Evolutionary conservation across 2,113 vertebrate genomes (phyloP).

Genomic region (Irena cyanogastra): DNA sequence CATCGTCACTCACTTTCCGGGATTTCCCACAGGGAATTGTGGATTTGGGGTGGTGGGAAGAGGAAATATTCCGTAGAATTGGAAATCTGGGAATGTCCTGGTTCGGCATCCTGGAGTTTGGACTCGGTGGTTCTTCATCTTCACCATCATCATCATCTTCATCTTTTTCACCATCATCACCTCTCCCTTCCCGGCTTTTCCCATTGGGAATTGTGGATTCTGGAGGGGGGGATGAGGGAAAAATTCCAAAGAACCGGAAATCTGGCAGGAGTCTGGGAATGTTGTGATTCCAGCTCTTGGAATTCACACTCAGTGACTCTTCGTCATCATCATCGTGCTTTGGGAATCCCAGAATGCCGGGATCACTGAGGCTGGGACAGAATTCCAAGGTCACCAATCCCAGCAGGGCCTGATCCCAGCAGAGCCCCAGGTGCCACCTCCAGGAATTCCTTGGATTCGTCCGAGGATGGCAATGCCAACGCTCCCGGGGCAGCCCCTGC

Average conservation of each 20-base stretch:
- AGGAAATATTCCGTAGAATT: neutral
- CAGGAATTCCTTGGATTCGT: neutral
- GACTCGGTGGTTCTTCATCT: neutral
- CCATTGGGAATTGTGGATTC: neutral
- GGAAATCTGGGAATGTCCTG: neutral
- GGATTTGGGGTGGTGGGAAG: neutral
- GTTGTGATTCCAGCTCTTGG: neutral
- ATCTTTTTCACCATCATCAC: neutral
- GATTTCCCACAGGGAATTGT: neutral
- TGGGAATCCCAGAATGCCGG: neutral
- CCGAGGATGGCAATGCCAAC: neutral
- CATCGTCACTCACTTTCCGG: neutral
- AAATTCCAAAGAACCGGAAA: no score
- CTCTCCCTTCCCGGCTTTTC: neutral
- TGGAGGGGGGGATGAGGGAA: neutral
- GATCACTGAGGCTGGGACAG: neutral
- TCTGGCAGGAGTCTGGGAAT: neutral
- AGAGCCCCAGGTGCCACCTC: fast-evolving
- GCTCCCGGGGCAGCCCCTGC: neutral
- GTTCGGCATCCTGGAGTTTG: fast-evolving
- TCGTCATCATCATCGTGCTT: neutral
- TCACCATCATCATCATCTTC: neutral
- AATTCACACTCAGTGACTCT: neutral
- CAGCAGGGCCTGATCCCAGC: neutral
- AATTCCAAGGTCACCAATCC: neutral